These are phyloP conservation scores for Odocoileus hemionus DNA, from an alignment of 2,113 vertebrate species.

Conservation along the genomic window DNA sequence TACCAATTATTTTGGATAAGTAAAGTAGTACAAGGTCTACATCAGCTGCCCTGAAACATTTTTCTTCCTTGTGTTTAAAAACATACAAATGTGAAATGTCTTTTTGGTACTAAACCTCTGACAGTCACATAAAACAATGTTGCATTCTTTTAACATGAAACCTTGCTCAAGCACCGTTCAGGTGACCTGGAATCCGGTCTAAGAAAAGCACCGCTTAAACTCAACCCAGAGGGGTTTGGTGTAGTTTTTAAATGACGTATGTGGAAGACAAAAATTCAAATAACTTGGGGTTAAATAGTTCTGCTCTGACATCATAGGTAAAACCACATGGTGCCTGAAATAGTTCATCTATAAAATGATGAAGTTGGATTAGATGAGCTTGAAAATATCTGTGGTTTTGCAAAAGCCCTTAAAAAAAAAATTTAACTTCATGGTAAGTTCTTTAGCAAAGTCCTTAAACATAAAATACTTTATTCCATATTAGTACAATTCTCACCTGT, in stretches of 20 bases:
- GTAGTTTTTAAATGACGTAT: neutral
- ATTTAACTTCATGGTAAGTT: neutral
- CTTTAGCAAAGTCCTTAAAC: neutral
- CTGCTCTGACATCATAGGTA: neutral
- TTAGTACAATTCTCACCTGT: neutral
- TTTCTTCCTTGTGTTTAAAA: conserved; percentile 16
- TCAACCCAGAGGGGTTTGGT: neutral
- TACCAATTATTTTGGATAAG: neutral
- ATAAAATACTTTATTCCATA: neutral
- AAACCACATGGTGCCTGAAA: neutral
- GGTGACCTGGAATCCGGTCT: neutral
- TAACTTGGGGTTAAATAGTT: neutral
- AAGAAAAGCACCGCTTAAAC: neutral
- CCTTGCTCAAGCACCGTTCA: neutral
- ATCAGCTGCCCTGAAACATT: neutral
- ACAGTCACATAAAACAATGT: neutral
- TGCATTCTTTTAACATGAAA: conserved; percentile 6
- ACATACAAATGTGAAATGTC: neutral
- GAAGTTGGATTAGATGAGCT: neutral
- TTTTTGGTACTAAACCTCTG: neutral
- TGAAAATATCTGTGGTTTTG: neutral
- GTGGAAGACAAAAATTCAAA: neutral
- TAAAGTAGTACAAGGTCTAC: neutral
- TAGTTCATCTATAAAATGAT: neutral
- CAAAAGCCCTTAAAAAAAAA: neutral